A percentile compares a stretch with the other conserved stretches of the same genome.
Evolutionary conservation across 2,888 invertebrate species (phyloP).

Genomic region (Keiferia lycopersicella): DNA sequence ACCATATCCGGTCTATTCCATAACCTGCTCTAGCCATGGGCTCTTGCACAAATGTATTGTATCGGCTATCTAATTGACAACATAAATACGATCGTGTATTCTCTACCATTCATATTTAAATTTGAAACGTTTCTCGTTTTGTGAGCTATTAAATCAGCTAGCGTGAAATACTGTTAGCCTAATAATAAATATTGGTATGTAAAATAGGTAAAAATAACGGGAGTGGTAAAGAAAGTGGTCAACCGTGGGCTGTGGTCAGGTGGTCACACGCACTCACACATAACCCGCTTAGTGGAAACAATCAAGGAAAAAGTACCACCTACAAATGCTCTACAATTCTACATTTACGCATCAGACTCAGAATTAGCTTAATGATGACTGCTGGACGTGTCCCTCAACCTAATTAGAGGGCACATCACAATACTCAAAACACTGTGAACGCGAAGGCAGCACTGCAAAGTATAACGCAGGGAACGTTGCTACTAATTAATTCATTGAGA

Average conservation of each 20-base stretch:
- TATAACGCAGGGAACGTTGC: no score
- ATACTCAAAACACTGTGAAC: no score
- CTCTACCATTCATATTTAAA: constrained; percentile 16
- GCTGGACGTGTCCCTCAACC: background rate
- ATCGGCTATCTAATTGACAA: constrained; percentile 10
- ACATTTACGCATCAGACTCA: background rate
- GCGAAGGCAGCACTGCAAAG: no score
- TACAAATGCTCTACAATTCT: background rate
- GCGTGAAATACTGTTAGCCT: constrained; percentile 24
- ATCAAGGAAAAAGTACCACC: background rate
- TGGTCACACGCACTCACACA: background rate
- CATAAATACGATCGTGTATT: constrained; percentile 3
- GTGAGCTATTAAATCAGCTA: background rate
- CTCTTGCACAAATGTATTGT: constrained; percentile 1
- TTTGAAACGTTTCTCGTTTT: background rate
- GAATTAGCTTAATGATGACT: background rate
- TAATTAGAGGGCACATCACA: background rate
- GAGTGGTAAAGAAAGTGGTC: constrained; percentile 9
- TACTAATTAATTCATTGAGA: no score
- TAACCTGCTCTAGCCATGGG: background rate
- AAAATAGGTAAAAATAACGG: constrained; percentile 27
- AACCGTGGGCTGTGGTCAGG: background rate
- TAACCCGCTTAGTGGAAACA: background rate
- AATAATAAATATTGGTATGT: constrained; percentile 25
- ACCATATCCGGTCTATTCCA: background rate